These are phyloP conservation scores for Cyclina sinensis DNA, from an alignment of 1,140 invertebrate genomes.

Conservation along the genomic window DNA sequence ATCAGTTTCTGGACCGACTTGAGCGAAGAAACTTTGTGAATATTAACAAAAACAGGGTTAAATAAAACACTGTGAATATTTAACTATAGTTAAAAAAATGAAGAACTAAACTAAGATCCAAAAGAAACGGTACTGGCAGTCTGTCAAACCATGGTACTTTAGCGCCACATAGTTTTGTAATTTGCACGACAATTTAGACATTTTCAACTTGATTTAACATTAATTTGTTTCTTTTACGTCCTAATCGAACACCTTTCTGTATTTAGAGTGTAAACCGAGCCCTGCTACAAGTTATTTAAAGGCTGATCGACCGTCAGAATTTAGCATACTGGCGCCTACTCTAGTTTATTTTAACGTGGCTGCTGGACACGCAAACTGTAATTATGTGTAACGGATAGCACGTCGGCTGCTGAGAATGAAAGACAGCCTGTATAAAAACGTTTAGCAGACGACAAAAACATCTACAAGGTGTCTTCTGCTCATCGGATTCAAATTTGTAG, in stretches of 20 bases:
- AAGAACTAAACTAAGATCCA: too few species aligned
- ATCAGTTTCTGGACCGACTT: too few species aligned
- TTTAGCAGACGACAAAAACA: conserved; percentile 48
- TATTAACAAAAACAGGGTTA: too few species aligned
- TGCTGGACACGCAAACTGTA: background rate
- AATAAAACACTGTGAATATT: too few species aligned
- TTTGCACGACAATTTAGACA: background rate
- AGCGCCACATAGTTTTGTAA: background rate
- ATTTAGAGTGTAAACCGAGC: conserved; percentile 40
- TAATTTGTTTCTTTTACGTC: conserved; percentile 39
- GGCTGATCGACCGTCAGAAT: background rate
- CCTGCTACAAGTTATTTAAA: background rate
- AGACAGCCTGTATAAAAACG: conserved; percentile 37
- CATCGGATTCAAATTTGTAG: conserved; percentile 55
- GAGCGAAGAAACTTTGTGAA: too few species aligned
- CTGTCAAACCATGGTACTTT: background rate
- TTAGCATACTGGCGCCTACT: conserved; percentile 38
- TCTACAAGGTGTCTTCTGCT: conserved; percentile 45
- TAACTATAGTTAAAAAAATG: too few species aligned
- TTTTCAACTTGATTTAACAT: conserved; percentile 41
- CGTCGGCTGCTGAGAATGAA: conserved; percentile 19
- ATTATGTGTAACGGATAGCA: conserved; percentile 50
- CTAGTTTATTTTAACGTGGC: conserved; percentile 20
- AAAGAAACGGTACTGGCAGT: too few species aligned
- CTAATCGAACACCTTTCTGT: conserved; percentile 8